Percentiles rank a stretch among this genome's conserved stretches.
Conservation (phyloP, 1,140 invertebrate species). For the Melanaphis sacchari region DNA sequence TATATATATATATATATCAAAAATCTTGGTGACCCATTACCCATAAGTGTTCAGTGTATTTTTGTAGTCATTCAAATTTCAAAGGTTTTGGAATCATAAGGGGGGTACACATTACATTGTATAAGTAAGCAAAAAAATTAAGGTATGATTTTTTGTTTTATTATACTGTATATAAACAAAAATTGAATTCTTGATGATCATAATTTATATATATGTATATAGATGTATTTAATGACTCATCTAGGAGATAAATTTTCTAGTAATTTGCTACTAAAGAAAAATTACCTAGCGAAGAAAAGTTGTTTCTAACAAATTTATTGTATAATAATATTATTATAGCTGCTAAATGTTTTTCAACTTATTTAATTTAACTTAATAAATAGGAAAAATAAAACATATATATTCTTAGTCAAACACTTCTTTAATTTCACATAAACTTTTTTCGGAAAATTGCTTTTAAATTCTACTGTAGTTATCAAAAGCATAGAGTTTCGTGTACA, state of each 20-base stretch:
- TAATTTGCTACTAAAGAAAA: background rate
- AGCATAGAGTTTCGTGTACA: background rate
- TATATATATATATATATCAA: too few species aligned
- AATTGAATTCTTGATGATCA: slow-evolving; percentile 25
- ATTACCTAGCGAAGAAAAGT: background rate
- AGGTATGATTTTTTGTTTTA: background rate
- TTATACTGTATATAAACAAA: background rate
- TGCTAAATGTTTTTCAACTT: background rate
- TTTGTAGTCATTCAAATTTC: background rate
- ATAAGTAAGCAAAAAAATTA: slow-evolving; percentile 28
- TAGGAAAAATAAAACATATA: background rate
- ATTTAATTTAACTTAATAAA: slow-evolving; percentile 2
- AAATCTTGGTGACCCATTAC: slow-evolving; percentile 23
- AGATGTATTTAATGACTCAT: too few species aligned
- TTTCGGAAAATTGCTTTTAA: slow-evolving; percentile 13
- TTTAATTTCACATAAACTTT: slow-evolving; percentile 7
- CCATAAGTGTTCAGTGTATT: slow-evolving; percentile 24
- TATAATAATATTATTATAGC: slow-evolving; percentile 2
- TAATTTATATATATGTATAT: background rate
- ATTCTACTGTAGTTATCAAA: background rate
- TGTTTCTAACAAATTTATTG: background rate
- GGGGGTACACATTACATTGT: slow-evolving; percentile 49
- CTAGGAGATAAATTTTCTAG: background rate
- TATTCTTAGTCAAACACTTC: background rate
- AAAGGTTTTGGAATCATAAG: background rate